Evolutionary conservation across 1,140 invertebrate species (phyloP), one percentile per base, ranked within the genome.

Genomic region (Euura lappo): DNA sequence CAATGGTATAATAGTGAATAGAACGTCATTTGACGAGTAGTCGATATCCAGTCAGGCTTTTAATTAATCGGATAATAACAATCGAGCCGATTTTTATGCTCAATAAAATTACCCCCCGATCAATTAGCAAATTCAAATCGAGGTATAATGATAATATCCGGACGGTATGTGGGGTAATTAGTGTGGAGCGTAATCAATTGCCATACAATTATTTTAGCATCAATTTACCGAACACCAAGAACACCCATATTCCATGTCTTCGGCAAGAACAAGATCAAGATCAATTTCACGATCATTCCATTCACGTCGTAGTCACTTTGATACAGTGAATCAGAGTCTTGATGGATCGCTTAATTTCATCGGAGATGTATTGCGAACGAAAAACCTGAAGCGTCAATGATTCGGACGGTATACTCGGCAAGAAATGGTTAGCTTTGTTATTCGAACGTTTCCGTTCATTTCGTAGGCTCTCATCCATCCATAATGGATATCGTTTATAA

Each of bases 351-450:
- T 28, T 28, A 28, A 28, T 28, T 28, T 28, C 28, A 28, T 28
- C 28, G 28, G 28, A 28, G 28, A 28, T 1, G 28, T 28, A 28
- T 28, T 28, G 28, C 28, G 28, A 28, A 28, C 28, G 28, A 28
- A 28, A 28, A 28, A 28, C 28, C 28, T 28, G 28, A 28, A 28
- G 28, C 28, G 28, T 28, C 28, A 28, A 28, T 28, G 28, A 28
- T 28, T 28, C 28, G 28, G 28, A 28, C 28, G 28, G 28, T 28
- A 28, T 28, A 28, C 28, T 28, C 28, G 10, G 13, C 51, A 60
- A 60, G 51, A 60, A 60, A 60, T 60, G 51, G 8, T 60, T 60
- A 60, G 51, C 51, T n/a, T 60, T n/a, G 51, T 60, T 60, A 60
- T 60, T 60, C 51, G 51, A 60, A 11, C 51, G 13, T 6, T 60